Conservation (phyloP, 2,113 vertebrate genomes). For the Phalacrocorax aristotelis region DNA sequence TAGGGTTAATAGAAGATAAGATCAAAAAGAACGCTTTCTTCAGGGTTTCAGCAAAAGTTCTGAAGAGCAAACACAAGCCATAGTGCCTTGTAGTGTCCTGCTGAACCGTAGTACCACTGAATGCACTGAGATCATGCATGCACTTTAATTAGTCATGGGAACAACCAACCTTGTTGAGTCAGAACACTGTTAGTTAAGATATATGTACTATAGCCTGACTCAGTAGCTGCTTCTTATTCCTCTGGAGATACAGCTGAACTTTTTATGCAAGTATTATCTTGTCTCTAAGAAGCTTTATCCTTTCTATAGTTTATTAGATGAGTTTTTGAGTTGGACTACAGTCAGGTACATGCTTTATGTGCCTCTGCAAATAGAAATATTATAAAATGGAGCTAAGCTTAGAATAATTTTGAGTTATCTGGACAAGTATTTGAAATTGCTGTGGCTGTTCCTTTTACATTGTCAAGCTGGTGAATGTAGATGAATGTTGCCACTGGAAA, state of each 20-base stretch:
- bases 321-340: neutral
- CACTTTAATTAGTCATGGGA: neutral
- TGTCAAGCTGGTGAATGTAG: neutral
- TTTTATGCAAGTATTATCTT: neutral
- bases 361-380: neutral
- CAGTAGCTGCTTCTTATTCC: neutral
- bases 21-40: neutral
- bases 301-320: neutral
- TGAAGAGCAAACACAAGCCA: neutral
- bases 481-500: neutral
- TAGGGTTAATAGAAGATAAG: neutral
- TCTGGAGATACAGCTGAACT: neutral
- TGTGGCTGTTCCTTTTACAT: neutral
- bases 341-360: neutral
- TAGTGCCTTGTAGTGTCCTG: neutral
- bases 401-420: neutral
- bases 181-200: neutral
- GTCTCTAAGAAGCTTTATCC: neutral
- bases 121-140: neutral
- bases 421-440: neutral
- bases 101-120: neutral
- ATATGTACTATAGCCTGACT: rapidly evolving
- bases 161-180: neutral
- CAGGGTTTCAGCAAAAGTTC: neutral
- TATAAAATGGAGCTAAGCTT: neutral